A percentile compares a stretch with the other conserved stretches of the same genome.
Evolutionary conservation across 2,797 vertebrate species (phyloP).

Genomic region (Eulemur albifrons): DNA sequence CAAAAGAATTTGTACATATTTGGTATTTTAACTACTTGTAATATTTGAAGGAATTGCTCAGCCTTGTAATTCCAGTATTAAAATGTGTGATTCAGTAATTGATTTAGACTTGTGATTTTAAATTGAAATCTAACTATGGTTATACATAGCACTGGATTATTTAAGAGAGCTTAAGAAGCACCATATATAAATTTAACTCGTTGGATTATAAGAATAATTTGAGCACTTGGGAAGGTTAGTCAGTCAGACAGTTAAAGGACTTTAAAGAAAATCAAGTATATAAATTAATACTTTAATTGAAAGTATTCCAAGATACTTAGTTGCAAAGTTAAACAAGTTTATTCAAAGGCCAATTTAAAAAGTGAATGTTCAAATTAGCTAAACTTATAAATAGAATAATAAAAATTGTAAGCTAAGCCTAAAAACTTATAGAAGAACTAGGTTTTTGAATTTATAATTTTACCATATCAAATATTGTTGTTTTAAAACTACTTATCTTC

Average conservation of each 20-base stretch:
- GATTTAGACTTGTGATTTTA: constrained; percentile 10
- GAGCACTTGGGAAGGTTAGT: not conserved
- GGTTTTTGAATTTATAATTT: not conserved
- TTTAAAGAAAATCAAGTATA: not conserved
- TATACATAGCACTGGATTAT: not conserved
- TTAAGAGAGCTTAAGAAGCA: not conserved
- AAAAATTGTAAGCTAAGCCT: not conserved
- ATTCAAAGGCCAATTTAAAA: not conserved
- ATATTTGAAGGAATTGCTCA: not conserved
- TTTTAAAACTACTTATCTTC: not conserved
- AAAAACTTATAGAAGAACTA: not conserved
- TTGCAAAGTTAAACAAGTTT: not conserved
- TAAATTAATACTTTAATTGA: not conserved
- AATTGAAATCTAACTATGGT: not conserved
- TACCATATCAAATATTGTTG: not conserved
- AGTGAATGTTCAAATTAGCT: not conserved
- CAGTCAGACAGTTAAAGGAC: not conserved
- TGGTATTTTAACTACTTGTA: not conserved
- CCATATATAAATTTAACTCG: not conserved
- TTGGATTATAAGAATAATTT: not conserved
- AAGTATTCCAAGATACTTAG: constrained; percentile 1
- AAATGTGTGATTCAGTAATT: not conserved
- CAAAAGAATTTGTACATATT: not conserved
- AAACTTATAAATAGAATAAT: not conserved
- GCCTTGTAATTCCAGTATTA: constrained; percentile 7